A percentile compares a stretch with the other conserved stretches of the same genome.
These are phyloP conservation scores for Chironomus striatipennis DNA, from an alignment of 1,140 invertebrate genomes.

Conservation along the genomic window DNA sequence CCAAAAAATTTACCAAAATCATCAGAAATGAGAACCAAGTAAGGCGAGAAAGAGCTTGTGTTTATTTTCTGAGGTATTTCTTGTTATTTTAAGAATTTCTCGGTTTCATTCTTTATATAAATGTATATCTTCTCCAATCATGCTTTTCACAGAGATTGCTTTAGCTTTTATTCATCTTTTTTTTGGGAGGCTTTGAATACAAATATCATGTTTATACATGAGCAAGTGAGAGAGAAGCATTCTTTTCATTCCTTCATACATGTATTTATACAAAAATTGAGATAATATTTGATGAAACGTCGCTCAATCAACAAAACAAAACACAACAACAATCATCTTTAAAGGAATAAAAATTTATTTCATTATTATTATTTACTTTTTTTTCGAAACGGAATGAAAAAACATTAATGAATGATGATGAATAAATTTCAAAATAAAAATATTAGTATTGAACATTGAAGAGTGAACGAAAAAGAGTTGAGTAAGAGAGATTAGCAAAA, in stretches of 20 bases:
- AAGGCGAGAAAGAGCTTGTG: background rate
- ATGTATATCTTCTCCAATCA: background rate
- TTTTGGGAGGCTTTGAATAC: conserved; percentile 1
- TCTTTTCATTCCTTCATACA: background rate
- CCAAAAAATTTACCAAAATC: no score
- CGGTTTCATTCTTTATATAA: conserved; percentile 10
- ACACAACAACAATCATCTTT: background rate
- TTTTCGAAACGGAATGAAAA: background rate
- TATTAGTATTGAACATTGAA: background rate
- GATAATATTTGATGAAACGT: conserved; percentile 23
- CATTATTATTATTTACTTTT: no score
- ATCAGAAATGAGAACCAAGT: no score
- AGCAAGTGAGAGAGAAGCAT: background rate
- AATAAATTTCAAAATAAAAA: conserved; percentile 2
- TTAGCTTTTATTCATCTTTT: conserved; percentile 10
- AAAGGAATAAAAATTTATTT: no score
- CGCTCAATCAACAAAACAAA: conserved; percentile 22
- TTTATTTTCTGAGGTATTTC: conserved; percentile 19
- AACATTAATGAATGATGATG: conserved; percentile 20
- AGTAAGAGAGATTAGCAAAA: conserved; percentile 18
- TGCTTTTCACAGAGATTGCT: background rate
- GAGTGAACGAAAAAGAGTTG: background rate
- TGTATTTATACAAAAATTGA: background rate
- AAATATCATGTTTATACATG: background rate
- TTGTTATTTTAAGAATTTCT: conserved; percentile 22